Evolutionary conservation across 2,113 vertebrate genomes (phyloP).

Genomic region (Procavia capensis): DNA sequence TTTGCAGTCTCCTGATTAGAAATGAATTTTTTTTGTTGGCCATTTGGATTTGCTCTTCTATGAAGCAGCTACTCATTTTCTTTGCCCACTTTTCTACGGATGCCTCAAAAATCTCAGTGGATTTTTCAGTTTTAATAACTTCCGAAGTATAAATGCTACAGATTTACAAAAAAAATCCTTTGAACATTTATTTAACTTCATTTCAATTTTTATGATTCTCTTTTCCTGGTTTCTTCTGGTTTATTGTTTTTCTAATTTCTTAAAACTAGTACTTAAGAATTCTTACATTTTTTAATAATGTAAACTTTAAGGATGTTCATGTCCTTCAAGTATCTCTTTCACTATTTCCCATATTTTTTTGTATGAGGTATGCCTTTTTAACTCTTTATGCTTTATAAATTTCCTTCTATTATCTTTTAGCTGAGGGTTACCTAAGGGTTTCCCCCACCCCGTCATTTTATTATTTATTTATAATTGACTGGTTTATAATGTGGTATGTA

Average conservation of each 20-base stretch:
- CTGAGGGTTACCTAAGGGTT: conserved; percentile 4
- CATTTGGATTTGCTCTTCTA: conserved; percentile 44
- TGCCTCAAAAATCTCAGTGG: conserved; percentile 37
- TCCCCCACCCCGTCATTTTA: not conserved
- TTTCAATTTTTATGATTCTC: conserved; percentile 23
- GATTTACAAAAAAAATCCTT: not conserved
- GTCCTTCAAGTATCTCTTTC: conserved; percentile 43
- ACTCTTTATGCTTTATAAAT: conserved; percentile 3
- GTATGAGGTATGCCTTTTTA: not conserved
- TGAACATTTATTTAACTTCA: conserved; percentile 30
- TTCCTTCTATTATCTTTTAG: conserved; percentile 34
- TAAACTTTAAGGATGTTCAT: conserved; percentile 25
- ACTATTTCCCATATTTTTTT: conserved; percentile 24
- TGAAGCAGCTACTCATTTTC: not conserved
- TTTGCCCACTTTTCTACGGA: not conserved
- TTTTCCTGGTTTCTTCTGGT: conserved; percentile 14
- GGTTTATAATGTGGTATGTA: conserved; percentile 14
- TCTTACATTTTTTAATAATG: conserved; percentile 27
- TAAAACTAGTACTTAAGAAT: not conserved
- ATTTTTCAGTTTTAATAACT: conserved; percentile 44
- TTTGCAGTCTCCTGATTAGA: not conserved
- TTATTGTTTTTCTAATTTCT: conserved; percentile 60
- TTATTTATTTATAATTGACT: conserved; percentile 45
- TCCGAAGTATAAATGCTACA: conserved; percentile 49
- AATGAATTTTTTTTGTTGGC: not conserved